Evolutionary conservation across 1,140 invertebrate species (phyloP).

Genomic region (Mercenaria mercenaria): DNA sequence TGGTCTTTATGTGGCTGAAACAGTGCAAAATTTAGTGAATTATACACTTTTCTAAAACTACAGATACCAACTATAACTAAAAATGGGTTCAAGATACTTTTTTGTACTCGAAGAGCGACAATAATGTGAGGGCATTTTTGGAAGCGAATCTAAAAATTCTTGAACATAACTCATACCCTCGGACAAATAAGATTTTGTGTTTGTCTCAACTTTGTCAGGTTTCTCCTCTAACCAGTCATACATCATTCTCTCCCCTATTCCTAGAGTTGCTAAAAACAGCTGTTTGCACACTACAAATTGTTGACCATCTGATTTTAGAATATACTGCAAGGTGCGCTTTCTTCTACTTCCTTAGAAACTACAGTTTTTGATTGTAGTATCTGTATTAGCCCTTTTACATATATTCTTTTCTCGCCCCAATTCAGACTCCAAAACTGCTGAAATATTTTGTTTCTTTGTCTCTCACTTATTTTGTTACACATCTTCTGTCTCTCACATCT

Average conservation of each 20-base stretch:
- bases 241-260: background rate
- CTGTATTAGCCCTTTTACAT: background rate
- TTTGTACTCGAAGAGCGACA: background rate
- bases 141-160: background rate
- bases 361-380: background rate
- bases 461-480: slow-evolving; percentile 4
- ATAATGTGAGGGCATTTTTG: slow-evolving; percentile 33
- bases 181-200: background rate
- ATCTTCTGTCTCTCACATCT: slow-evolving; percentile 1
- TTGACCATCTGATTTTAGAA: background rate
- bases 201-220: background rate
- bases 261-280: slow-evolving; percentile 14
- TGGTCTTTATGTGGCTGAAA: slow-evolving; percentile 43
- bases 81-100: slow-evolving; percentile 8
- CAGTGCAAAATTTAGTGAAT: background rate
- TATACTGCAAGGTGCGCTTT: background rate
- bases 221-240: background rate
- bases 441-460: slow-evolving; percentile 5
- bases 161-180: background rate
- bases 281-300: slow-evolving; percentile 4
- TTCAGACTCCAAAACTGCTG: background rate
- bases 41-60: background rate
- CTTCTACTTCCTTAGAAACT: background rate
- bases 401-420: background rate
- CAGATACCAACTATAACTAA: background rate